Conservation (phyloP, 1,140 invertebrate species). For the Pteromalus puparum region DNA sequence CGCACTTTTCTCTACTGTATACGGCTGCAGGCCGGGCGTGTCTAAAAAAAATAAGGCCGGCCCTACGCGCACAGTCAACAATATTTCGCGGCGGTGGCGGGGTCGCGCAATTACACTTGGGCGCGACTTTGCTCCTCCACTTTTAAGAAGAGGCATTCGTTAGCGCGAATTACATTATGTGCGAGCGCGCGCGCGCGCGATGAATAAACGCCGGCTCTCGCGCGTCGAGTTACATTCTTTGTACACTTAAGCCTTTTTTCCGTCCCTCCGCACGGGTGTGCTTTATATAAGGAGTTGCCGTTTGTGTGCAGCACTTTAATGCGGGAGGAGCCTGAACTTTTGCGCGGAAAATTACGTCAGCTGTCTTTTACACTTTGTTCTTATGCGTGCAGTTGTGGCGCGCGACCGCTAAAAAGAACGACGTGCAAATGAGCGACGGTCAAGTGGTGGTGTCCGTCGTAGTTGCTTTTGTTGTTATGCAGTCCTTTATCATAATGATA, state of each 20-base stretch:
- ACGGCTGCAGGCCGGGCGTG: too few relatives aligned
- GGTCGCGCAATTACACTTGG: constrained; percentile 46
- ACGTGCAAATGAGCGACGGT: not conserved
- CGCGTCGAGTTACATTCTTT: constrained; percentile 27
- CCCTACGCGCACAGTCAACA: constrained; percentile 28
- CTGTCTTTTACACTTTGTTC: constrained; percentile 29
- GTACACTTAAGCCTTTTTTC: constrained; percentile 19
- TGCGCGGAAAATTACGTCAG: constrained; percentile 26
- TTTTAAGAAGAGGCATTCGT: constrained; percentile 50
- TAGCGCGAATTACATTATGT: constrained; percentile 42
- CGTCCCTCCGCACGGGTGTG: not conserved
- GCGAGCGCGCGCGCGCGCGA: not conserved
- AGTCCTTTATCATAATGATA: too few relatives aligned
- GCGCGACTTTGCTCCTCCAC: constrained; percentile 14
- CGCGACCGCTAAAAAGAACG: not conserved
- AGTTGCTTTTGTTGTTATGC: not conserved
- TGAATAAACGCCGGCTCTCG: constrained; percentile 33
- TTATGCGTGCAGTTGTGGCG: not conserved
- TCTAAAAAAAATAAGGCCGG: not conserved
- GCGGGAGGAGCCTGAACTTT: not conserved
- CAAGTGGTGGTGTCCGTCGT: too few relatives aligned
- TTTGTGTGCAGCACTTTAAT: not conserved
- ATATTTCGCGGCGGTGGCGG: constrained; percentile 26
- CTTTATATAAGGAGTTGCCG: not conserved
- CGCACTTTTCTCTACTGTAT: not conserved